phyloP scores from a whole-genome alignment of 2,797 vertebrate genomes.

The Natrix natrix region DNA sequence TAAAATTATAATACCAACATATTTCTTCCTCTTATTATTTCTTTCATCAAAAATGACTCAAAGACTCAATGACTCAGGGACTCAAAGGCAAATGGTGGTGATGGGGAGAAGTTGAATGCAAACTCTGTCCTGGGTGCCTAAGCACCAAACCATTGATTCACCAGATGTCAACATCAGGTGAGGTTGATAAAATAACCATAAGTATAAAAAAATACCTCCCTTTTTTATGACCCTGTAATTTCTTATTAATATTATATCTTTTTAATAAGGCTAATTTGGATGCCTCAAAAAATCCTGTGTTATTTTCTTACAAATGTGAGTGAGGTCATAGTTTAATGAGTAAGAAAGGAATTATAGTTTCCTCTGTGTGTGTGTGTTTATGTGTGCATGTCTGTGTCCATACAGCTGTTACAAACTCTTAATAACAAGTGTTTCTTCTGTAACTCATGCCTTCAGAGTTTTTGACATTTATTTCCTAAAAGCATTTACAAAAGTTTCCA shows the following conservation, averaged over 20 bases:
- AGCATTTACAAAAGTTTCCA: slow-evolving; percentile 45
- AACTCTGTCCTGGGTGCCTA: not conserved
- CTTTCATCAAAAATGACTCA: no score
- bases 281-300: not conserved
- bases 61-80: no score
- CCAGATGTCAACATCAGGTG: not conserved
- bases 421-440: slow-evolving; percentile 27
- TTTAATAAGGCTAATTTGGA: not conserved
- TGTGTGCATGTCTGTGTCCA: slow-evolving; percentile 21
- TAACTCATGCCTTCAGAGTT: not conserved
- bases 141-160: not conserved
- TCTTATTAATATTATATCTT: not conserved
- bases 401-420: slow-evolving; percentile 39
- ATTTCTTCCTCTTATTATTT: not conserved
- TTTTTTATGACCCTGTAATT: not conserved
- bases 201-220: not conserved
- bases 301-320: slow-evolving; percentile 15
- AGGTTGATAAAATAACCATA: not conserved
- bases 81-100: not conserved
- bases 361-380: not conserved
- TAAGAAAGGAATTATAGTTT: slow-evolving; percentile 42
- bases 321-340: slow-evolving; percentile 47
- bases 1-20: not conserved
- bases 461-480: slow-evolving; percentile 24
- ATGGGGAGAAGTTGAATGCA: not conserved